Conservation (phyloP, 2,797 vertebrate genomes). For the Hapalemur alaotrensis region DNA sequence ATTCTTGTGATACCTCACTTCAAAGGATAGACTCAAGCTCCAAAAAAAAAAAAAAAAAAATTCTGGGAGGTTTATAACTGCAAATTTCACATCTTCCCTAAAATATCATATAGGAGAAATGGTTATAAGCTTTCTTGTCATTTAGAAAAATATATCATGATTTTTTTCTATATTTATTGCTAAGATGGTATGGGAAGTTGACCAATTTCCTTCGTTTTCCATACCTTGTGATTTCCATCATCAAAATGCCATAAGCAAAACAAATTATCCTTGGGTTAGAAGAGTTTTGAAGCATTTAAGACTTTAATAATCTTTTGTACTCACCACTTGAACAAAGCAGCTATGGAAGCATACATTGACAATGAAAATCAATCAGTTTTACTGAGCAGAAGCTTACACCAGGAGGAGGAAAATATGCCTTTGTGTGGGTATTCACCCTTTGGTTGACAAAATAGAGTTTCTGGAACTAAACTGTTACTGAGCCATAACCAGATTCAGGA, state of each 20-base stretch:
- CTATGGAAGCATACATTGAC: not conserved
- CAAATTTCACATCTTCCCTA: not conserved
- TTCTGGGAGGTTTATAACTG: not conserved
- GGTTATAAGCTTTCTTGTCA: not conserved
- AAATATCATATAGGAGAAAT: not conserved
- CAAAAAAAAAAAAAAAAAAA: not conserved
- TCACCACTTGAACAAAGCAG: not conserved
- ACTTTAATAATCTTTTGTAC: not conserved
- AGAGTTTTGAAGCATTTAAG: not conserved
- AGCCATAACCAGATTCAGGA: not conserved
- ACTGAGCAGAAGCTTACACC: not conserved
- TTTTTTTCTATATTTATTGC: not conserved
- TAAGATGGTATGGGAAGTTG: not conserved
- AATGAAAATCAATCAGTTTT: not conserved
- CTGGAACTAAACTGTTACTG: not conserved
- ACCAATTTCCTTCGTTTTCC: not conserved
- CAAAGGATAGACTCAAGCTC: too few species aligned
- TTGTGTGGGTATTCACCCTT: not conserved
- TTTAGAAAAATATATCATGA: not conserved
- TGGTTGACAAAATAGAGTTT: not conserved
- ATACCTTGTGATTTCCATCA: constrained; percentile 1
- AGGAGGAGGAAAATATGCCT: not conserved
- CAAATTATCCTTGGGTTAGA: not conserved
- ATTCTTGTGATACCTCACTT: too few species aligned
- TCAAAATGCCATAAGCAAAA: not conserved